These are phyloP conservation scores for Helarctos malayanus DNA, from an alignment of 2,797 vertebrate genomes.

Conservation along the genomic window DNA sequence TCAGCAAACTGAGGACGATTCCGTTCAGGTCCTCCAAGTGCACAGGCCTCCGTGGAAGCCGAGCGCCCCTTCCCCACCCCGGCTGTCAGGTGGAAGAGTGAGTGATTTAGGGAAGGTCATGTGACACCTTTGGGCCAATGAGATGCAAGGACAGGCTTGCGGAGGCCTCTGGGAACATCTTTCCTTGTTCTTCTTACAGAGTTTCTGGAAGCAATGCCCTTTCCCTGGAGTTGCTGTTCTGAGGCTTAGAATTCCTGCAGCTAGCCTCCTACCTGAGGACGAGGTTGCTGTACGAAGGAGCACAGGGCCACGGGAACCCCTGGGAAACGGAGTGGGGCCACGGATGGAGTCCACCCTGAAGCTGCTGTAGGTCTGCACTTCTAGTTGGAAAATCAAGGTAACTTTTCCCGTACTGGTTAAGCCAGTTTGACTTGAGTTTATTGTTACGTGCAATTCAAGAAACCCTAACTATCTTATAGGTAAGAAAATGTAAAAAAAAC, in stretches of 20 bases:
- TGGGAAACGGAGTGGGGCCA: not conserved
- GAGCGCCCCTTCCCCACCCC: fast-evolving
- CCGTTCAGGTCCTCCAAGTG: not conserved
- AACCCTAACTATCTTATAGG: not conserved
- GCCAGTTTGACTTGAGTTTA: not conserved
- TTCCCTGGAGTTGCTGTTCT: not conserved
- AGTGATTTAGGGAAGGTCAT: not conserved
- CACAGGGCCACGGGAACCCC: not conserved
- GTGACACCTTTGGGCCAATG: not conserved
- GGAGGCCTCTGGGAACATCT: not conserved
- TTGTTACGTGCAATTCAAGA: not conserved
- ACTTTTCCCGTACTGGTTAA: not conserved
- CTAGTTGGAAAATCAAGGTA: not conserved
- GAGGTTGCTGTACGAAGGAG: not conserved
- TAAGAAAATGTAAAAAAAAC: slow-evolving; percentile 35
- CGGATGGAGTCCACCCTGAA: not conserved
- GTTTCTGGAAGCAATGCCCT: not conserved
- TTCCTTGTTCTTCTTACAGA: not conserved
- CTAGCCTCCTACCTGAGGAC: not conserved
- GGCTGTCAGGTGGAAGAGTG: fast-evolving
- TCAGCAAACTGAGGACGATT: not conserved
- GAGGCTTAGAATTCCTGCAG: not conserved
- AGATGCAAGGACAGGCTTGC: not conserved
- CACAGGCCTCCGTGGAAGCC: not conserved
- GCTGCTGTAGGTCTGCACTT: not conserved